phyloP scores from a whole-genome alignment of 2,113 vertebrate genomes.

The Myrmophylax atrothorax region DNA sequence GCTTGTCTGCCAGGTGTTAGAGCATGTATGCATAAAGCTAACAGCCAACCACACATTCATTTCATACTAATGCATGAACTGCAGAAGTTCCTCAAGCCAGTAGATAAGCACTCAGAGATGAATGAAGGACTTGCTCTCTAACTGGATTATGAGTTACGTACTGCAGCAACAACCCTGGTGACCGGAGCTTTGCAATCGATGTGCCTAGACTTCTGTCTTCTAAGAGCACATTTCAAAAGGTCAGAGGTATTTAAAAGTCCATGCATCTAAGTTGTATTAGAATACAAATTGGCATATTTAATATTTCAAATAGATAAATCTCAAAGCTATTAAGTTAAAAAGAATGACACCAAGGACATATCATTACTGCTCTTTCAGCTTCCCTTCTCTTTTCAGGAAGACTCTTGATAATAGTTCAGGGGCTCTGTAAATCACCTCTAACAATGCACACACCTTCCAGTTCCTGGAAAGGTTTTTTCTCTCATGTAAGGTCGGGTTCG shows the following conservation, averaged over 20 bases:
- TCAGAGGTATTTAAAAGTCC: neutral
- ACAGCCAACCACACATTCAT: rapidly evolving
- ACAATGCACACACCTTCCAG: rapidly evolving
- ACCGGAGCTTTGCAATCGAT: neutral
- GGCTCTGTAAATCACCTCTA: neutral
- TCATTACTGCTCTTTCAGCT: neutral
- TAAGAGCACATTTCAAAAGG: neutral
- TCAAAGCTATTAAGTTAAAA: neutral
- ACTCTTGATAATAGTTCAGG: neutral
- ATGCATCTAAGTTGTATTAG: neutral
- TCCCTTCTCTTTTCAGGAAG: neutral
- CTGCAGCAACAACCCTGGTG: neutral
- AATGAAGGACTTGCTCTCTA: neutral
- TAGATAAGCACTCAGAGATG: neutral
- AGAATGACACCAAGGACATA: neutral
- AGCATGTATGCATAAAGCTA: neutral
- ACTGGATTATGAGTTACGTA: neutral
- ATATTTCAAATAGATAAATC: neutral
- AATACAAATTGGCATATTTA: neutral
- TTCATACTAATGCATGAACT: neutral
- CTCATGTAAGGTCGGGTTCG: neutral
- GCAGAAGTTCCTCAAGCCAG: neutral
- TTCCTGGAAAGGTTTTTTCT: neutral
- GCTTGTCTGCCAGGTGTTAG: neutral
- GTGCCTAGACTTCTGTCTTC: neutral